A percentile compares a stretch with the other conserved stretches of the same genome.
Conservation (phyloP, 2,113 vertebrate species). For the Theristicus caerulescens region DNA sequence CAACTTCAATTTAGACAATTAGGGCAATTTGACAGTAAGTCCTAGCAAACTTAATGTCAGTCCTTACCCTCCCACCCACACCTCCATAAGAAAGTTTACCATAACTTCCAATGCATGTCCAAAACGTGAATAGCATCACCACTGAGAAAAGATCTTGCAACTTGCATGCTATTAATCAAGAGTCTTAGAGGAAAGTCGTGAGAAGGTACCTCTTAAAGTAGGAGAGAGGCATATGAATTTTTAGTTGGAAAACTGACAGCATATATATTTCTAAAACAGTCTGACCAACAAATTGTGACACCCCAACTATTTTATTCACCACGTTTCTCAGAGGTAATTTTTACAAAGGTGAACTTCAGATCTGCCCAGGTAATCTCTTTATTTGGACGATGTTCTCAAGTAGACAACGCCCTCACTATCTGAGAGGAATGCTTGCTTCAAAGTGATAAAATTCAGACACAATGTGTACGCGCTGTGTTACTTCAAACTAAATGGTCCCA, state of each 20-base stretch:
- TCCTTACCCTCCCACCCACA: background rate
- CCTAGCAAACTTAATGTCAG: background rate
- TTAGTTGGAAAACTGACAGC: background rate
- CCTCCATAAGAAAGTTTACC: background rate
- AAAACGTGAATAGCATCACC: background rate
- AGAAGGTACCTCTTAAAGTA: background rate
- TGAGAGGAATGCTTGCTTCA: background rate
- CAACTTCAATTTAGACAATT: background rate
- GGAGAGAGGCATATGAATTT: background rate
- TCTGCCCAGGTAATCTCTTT: background rate
- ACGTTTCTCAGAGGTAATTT: background rate
- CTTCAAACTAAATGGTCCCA: background rate
- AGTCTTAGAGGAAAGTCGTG: background rate
- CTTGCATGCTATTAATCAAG: background rate
- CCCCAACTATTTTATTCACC: background rate
- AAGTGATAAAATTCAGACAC: background rate
- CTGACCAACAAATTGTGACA: background rate
- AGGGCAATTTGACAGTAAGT: background rate
- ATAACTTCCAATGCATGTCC: background rate
- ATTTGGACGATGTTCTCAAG: background rate
- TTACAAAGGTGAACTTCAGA: background rate
- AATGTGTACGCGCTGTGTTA: accelerated
- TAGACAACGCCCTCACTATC: accelerated
- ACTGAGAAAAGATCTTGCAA: background rate
- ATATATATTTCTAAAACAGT: background rate